Evolutionary conservation across 2,113 vertebrate species (phyloP), one percentile per base, ranked within the genome.

Genomic region (Solenodon paradoxus): DNA sequence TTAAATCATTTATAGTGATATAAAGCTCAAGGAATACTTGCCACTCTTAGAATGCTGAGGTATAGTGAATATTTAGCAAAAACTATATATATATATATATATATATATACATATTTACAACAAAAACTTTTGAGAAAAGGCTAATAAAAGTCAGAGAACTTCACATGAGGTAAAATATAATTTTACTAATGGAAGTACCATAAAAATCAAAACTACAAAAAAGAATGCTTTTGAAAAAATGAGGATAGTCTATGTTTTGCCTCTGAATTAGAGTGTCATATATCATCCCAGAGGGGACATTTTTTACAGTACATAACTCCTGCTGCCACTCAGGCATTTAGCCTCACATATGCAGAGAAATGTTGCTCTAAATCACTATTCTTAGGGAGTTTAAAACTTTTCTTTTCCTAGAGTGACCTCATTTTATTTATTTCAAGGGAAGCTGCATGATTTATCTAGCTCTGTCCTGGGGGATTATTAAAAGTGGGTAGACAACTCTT

Each of bases 111-210:
- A 74, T 68, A n/a, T 92, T 87, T 69, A 69, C 69, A 45, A 35
- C 15, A 17, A 35, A 82, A 55, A 51, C 15, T 5, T 42, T 94
- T 72, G 88, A 47, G 90, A 74, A 83, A 49, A 82, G 79, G 3
- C n/a, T 88, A 57, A 71, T 90, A 64, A 91, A 88, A 94, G 77
- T 95, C 57, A 61, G 40, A 59, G 83, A 42, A 51, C 51, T 95
- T 94, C 72, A 24, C 5, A 53, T 42, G 80, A 92, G 4, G 3
- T 9, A 84, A 94, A 91, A 69, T 82, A 71, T 57, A 17, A 30
- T 69, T 92, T 92, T 51, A n/a, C 51, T 69, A 75, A 68, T 71
- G 12, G 15, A 74, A 77, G 26, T 77, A 49, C 47, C 20, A 15
- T 24, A 57, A 49, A 12, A 95, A 82, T 87, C 22, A 79, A 92